phyloP scores from a whole-genome alignment of 2,888 invertebrate species.

The Caenorhabditis imperialis region DNA sequence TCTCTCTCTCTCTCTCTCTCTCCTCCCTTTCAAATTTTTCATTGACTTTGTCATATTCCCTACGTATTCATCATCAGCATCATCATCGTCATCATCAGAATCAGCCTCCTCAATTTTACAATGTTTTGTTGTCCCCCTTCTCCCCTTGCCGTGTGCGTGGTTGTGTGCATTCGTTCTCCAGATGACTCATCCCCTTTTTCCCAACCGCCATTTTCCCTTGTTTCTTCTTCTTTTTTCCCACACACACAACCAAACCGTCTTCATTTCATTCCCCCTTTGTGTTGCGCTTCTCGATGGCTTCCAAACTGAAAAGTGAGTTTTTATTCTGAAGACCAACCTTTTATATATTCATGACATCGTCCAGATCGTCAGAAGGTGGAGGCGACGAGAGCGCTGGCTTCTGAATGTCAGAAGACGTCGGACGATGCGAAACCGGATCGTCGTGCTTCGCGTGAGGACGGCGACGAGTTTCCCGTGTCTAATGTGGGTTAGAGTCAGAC shows the following conservation, averaged over 20 bases:
- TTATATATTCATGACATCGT: background rate
- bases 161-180: too few relatives aligned
- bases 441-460: constrained; percentile 13
- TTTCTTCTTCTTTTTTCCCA: background rate
- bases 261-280: constrained; percentile 10
- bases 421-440: constrained; percentile 10
- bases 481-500: too few relatives aligned
- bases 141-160: too few relatives aligned
- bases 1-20: too few relatives aligned
- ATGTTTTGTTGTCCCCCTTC: too few relatives aligned
- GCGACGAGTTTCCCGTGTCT: constrained; percentile 14
- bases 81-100: too few relatives aligned
- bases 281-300: constrained; percentile 28
- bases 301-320: constrained; percentile 46
- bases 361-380: constrained; percentile 30
- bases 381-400: background rate
- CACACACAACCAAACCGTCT: background rate
- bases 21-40: too few relatives aligned
- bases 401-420: background rate
- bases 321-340: constrained; percentile 3
- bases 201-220: background rate
- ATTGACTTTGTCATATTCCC: too few relatives aligned
- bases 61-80: too few relatives aligned
- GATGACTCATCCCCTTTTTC: too few relatives aligned
- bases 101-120: too few relatives aligned